A percentile compares a stretch with the other conserved stretches of the same genome.
phyloP scores from a whole-genome alignment of 2,888 invertebrate species.

The Laspeyria flexula region DNA sequence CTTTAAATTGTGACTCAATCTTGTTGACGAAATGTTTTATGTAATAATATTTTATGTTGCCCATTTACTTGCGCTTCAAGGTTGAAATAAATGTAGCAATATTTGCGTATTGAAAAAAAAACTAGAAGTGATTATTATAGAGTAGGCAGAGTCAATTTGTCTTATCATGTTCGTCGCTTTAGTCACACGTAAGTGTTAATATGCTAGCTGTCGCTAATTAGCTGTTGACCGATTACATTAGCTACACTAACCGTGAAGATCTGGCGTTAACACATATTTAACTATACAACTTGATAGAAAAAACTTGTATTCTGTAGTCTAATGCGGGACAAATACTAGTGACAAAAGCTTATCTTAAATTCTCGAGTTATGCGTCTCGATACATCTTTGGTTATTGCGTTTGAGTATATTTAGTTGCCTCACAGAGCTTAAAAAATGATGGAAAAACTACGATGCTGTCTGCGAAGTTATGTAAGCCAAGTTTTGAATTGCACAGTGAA shows the following conservation, averaged over 20 bases:
- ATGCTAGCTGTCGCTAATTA: constrained; percentile 1
- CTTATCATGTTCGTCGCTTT: not conserved
- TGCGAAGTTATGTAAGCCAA: too few relatives aligned
- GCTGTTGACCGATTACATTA: constrained; percentile 21
- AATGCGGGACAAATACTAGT: not conserved
- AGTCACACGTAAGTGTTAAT: not conserved
- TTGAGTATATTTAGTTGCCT: too few relatives aligned
- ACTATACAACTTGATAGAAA: not conserved
- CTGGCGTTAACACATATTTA: constrained; percentile 4
- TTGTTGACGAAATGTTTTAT: constrained; percentile 29
- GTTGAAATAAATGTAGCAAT: not conserved
- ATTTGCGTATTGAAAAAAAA: not conserved
- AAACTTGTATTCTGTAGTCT: not conserved
- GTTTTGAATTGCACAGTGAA: too few relatives aligned
- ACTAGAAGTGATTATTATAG: too few relatives aligned
- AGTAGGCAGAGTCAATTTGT: too few relatives aligned
- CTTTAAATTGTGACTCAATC: constrained; percentile 25
- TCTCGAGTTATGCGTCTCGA: too few relatives aligned
- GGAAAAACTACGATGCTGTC: too few relatives aligned
- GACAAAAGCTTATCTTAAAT: too few relatives aligned
- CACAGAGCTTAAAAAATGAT: too few relatives aligned
- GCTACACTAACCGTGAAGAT: constrained; percentile 23
- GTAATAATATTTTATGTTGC: constrained; percentile 12
- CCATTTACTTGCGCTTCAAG: not conserved
- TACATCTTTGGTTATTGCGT: too few relatives aligned